Evolutionary conservation across 2,113 vertebrate genomes (phyloP).

Genomic region (Cochlearius cochlearius): DNA sequence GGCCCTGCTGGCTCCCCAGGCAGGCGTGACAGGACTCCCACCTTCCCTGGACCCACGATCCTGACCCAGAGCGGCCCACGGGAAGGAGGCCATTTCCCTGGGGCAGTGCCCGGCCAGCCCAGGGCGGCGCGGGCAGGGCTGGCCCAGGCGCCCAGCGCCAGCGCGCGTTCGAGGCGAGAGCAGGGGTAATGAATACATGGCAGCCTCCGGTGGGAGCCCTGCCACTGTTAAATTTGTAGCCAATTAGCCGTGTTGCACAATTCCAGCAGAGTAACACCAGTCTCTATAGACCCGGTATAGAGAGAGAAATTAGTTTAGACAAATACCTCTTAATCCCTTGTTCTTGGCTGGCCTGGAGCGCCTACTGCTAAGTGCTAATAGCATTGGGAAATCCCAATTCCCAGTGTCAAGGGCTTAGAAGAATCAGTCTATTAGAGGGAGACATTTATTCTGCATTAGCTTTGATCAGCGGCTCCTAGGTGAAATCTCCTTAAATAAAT

Average conservation of each 20-base stretch:
- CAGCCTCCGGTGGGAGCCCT: slow-evolving; percentile 66
- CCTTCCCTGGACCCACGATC: neutral
- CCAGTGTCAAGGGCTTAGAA: slow-evolving; percentile 77
- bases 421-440: slow-evolving; percentile 71
- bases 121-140: neutral
- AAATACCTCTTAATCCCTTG: slow-evolving; percentile 82
- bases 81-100: rapidly evolving
- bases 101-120: neutral
- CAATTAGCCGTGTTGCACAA: slow-evolving; percentile 82
- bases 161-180: neutral
- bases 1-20: neutral
- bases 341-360: slow-evolving; percentile 74
- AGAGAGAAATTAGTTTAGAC: slow-evolving; percentile 82
- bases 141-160: neutral
- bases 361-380: slow-evolving; percentile 80
- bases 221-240: slow-evolving; percentile 81
- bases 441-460: slow-evolving; percentile 74
- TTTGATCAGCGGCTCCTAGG: slow-evolving; percentile 71
- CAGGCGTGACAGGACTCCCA: neutral
- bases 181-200: slow-evolving; percentile 8
- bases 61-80: rapidly evolving
- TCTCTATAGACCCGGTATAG: slow-evolving; percentile 76
- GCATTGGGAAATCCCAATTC: slow-evolving; percentile 79
- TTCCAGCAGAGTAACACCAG: slow-evolving; percentile 79
- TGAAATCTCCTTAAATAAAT: slow-evolving; percentile 69